Base-by-base conservation (phyloP, 1,140 invertebrate genomes). In the Calycopis cecrops region DNA sequence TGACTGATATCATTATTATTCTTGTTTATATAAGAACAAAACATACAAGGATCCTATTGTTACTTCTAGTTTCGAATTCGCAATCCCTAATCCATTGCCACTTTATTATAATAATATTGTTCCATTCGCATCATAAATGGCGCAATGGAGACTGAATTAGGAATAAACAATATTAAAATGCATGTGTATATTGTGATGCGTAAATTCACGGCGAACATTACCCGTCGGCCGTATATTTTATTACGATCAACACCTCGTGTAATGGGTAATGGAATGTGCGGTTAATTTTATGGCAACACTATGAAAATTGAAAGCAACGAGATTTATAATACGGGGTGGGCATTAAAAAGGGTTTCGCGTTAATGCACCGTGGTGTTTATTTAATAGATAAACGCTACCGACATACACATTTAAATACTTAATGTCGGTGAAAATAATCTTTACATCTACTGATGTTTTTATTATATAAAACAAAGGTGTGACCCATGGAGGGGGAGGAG, bases 161-260 rank as follows among this genome's bases (percentile, higher is more conserved):
- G 6, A 28, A 28, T 28, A 28, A 28, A 28, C 21, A 28, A 52
- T 9, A 42, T 37, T 35, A 6, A 10, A 9, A 37, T 28, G 4
- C 28, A 35, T 16, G 49, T 35, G 0, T 54, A 33, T 54, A 44
- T 54, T 34, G 14, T 48, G 35, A 53, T 21, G 40, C 40, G 17
- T 44, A 44, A 44, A 44, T 28, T 28, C 21, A 28, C 21, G 6
- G 17, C 40, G 14, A 44, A 16, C 40, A 44, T 44, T 44, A 44
- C 40, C 16, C 40, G 14, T 59, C 67, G 60, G 57, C 49, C 62
- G 69, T 60, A 64, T 67, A 68, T 70, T 76, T 73, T 73, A 72
- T 74, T 67, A 63, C 64, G 62, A 73, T 71, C 70, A 76, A 80
- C 77, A 78, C 75, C 76, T 76, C 59, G 55, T 28, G 52, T 82